Evolutionary conservation across 2,888 invertebrate species (phyloP).

Genomic region (Scaptomyza parva): DNA sequence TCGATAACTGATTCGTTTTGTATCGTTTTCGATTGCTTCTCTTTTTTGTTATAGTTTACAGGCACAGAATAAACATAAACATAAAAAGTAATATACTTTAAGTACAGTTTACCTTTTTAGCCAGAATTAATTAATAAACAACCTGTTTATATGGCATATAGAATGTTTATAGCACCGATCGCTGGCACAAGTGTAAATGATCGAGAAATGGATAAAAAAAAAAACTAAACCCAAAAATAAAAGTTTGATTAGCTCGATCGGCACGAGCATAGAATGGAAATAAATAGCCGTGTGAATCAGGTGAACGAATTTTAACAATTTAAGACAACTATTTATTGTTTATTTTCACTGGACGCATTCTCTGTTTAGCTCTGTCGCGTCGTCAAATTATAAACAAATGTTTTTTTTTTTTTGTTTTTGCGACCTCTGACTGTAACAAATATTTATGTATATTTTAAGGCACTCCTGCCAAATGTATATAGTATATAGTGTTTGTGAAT

Average conservation of each 20-base stretch:
- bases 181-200: constrained; percentile 7
- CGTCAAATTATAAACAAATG: constrained; percentile 64
- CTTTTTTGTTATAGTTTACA: neutral
- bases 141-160: neutral
- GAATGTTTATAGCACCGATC: constrained; percentile 4
- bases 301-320: constrained; percentile 51
- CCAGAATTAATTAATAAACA: neutral
- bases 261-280: constrained; percentile 14
- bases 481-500: neutral
- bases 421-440: constrained; percentile 21
- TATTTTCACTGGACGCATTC: constrained; percentile 50
- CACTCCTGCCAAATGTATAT: neutral
- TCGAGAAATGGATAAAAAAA: neutral
- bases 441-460: constrained; percentile 25
- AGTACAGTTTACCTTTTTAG: neutral
- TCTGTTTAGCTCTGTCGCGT: constrained; percentile 71
- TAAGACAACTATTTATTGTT: constrained; percentile 52
- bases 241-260: constrained; percentile 2
- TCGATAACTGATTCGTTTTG: neutral
- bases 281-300: constrained; percentile 39
- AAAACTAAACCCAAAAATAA: constrained; percentile 13
- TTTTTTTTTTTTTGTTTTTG: too few relatives aligned
- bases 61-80: neutral
- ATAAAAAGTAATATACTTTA: neutral
- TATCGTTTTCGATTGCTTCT: too few relatives aligned